phyloP scores from a whole-genome alignment of 2,113 vertebrate genomes.

The Pimephales promelas region DNA sequence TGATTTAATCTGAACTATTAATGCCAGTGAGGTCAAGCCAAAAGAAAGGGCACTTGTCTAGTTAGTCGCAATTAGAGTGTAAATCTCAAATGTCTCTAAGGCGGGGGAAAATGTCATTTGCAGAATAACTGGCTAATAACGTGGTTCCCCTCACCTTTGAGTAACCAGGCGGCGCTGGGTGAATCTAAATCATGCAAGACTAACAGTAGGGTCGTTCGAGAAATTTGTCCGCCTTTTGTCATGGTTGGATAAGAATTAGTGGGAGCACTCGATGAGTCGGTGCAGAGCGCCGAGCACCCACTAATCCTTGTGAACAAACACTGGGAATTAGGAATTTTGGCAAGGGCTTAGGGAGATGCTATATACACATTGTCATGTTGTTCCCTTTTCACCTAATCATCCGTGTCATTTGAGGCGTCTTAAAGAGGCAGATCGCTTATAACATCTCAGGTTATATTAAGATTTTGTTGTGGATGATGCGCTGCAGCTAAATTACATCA shows the following conservation, averaged over 20 bases:
- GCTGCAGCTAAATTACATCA: background rate
- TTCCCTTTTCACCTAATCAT: conserved; percentile 40
- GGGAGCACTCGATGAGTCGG: conserved; percentile 8
- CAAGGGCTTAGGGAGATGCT: conserved; percentile 27
- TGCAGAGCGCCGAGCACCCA: conserved; percentile 30
- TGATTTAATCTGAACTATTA: conserved; percentile 63
- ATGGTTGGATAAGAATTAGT: conserved; percentile 36
- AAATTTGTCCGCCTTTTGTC: conserved; percentile 15
- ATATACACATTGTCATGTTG: conserved; percentile 28
- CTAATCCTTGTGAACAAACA: conserved; percentile 49
- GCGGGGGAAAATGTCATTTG: conserved; percentile 52
- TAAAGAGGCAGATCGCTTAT: conserved; percentile 34
- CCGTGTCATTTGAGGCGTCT: conserved; percentile 33
- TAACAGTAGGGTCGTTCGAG: conserved; percentile 16
- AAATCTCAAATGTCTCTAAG: conserved; percentile 50
- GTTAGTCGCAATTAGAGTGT: conserved; percentile 56
- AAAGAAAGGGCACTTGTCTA: conserved; percentile 54
- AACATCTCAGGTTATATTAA: conserved; percentile 42
- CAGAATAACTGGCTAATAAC: conserved; percentile 53
- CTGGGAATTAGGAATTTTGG: conserved; percentile 21
- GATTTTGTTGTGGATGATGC: conserved; percentile 34
- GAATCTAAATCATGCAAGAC: conserved; percentile 49
- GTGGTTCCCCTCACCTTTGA: conserved; percentile 43
- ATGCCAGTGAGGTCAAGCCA: conserved; percentile 54
- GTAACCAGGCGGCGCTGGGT: conserved; percentile 11